Base-by-base conservation (phyloP, 1,140 invertebrate species). In the Notospermus geniculatus region DNA sequence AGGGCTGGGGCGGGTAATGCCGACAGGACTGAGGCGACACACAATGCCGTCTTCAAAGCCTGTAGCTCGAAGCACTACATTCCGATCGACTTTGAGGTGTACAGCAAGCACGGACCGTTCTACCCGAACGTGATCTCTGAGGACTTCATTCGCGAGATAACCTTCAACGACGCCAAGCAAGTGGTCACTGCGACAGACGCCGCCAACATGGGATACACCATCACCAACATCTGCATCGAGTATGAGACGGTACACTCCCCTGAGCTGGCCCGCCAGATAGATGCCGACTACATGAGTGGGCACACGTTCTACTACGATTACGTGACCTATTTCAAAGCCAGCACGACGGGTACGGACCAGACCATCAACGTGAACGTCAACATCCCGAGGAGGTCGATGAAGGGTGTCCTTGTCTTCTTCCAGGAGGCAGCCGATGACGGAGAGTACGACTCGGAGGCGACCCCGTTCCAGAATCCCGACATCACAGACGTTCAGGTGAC, bases 301-400 rank as follows among this genome's bases (percentile, higher is more conserved):
- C 5, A 32, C 25, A 30, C 46, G 27, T 25, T 62, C 36, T 50
- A 45, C 23, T 52, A 67, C 29, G 32, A 54, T 41, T 46, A 59
- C 29, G 39, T 67, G 19, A 36, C 46, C 32, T 46, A 64, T 25
- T n/a, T 50, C 22, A 64, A 59, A 60, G 57, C 53, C 32, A n/a
- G 7, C 2, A 56, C 54, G 27, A 63, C 60, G 19, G 61, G 60
- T 45, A 46, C 39, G 45, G 45, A 64, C 50, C 58, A 56, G 17
- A 23, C 58, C 1, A 57, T 58, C 62, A 68, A 68, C 46, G 57
- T 68, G 19, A 65, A 65, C 39, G 39, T 68, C 13, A 68, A 68
- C 57, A 59, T 68, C 32, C 66, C 63, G 27, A 52, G 54, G 17
- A 30, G 59, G 36, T 50, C 25, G 22, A 68, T 65, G 63, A 68